These are phyloP conservation scores for Lindbergichthys nudifrons DNA, from an alignment of 2,797 vertebrate genomes.

Conservation along the genomic window DNA sequence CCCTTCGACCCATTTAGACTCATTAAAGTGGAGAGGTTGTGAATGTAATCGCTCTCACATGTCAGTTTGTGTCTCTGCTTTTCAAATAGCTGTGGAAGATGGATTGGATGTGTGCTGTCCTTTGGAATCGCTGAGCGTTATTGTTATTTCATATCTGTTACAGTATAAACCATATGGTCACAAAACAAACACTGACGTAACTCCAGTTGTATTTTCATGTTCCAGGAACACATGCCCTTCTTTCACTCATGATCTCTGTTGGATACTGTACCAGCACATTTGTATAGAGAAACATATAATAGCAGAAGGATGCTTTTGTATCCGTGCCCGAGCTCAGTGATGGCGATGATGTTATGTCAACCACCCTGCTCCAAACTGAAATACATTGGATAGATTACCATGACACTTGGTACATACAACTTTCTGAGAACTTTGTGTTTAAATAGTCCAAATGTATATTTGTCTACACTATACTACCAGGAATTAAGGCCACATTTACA, in stretches of 20 bases:
- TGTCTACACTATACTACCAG: background rate
- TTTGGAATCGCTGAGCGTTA: background rate
- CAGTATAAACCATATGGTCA: background rate
- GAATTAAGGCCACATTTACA: too few relatives aligned
- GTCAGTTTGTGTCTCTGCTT: constrained; percentile 21
- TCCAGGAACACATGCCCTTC: background rate
- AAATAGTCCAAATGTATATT: background rate
- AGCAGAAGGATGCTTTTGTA: background rate
- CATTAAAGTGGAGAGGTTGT: constrained; percentile 54
- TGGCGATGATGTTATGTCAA: too few relatives aligned
- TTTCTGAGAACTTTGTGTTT: background rate
- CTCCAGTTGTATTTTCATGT: too few relatives aligned
- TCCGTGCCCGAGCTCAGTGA: too few relatives aligned
- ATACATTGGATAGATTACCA: too few relatives aligned
- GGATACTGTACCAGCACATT: background rate
- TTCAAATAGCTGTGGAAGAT: constrained; percentile 25
- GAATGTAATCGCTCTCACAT: constrained; percentile 34
- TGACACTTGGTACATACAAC: too few relatives aligned
- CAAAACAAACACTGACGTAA: background rate
- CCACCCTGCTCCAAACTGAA: too few relatives aligned
- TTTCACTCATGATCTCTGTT: background rate
- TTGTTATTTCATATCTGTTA: background rate
- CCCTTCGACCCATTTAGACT: constrained; percentile 58
- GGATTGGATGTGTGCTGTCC: background rate
- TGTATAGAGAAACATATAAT: background rate